Evolutionary conservation across 2,888 invertebrate species (phyloP), one percentile per base, ranked within the genome.

Genomic region (Drosophila multiciliata): DNA sequence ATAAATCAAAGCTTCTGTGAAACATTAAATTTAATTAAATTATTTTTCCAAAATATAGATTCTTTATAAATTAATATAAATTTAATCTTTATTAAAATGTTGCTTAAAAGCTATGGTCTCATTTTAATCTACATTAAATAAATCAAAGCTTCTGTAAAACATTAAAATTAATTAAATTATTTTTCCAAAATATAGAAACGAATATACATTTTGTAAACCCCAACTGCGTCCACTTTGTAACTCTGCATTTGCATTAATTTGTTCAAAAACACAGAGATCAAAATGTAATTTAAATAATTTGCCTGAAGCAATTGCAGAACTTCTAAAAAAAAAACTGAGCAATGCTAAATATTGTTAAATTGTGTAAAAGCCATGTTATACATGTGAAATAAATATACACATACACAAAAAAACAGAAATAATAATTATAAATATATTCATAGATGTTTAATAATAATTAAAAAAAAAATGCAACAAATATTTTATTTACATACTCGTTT

Each of bases 201-300:
- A 11, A n/a, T 42, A 15, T 15, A 15, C 12, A 4, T 42, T 12
- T 20, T 3, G 3, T 8, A 8, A 1, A 15, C 36, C 36, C 0
- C 6, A 15, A 36, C 15, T 15, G n/a, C 0, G 0, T n/a, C 40
- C 40, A 1, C n/a, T 2, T 4, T n/a, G n/a, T 11, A 11, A 1
- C 40, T 40, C n/a, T n/a, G 2, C 11, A 5, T n/a, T 23, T 23
- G 29, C 29, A 29, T 29, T 29, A 29, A 29, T 11, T 1, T 38
- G 38, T 17, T 17, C 29, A 38, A 45, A 20, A 20, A 12, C 45
- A 12, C 20, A 20, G 17, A 38, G 7, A 17, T 38, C 8, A 17
- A 38, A 38, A 12, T 12, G 12, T 7, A 12, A 12, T 7, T 12
- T 20, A 45, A 45, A 12, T 7, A 45, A 20, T 42, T 1, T 12